Conservation (phyloP, 2,888 invertebrate genomes). For the Sicus ferrugineus region DNA sequence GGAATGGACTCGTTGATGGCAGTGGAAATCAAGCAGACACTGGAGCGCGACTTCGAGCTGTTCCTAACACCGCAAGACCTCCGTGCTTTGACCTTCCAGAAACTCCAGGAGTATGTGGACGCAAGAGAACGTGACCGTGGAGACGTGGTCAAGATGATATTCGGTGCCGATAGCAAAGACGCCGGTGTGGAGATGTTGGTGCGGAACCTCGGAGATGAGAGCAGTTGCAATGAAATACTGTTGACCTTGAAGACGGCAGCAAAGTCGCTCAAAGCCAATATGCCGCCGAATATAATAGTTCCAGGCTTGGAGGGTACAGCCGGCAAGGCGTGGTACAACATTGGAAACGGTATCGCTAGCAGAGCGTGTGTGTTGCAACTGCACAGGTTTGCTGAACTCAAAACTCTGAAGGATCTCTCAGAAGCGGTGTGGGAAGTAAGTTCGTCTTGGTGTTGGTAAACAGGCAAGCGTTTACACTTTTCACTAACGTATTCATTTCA, state of each 20-base stretch:
- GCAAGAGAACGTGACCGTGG: conserved; percentile 49
- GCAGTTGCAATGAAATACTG: conserved; percentile 67
- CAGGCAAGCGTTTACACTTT: too few species aligned
- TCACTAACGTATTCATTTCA: conserved; percentile 45
- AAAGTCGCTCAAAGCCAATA: conserved; percentile 44
- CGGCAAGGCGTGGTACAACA: conserved; percentile 60
- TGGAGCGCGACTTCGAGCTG: conserved; percentile 87
- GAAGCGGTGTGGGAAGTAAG: conserved; percentile 54
- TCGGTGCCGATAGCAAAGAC: conserved; percentile 52
- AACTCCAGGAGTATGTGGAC: conserved; percentile 59
- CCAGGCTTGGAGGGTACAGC: conserved; percentile 77
- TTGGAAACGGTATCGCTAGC: conserved; percentile 51
- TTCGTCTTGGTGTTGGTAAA: too few species aligned
- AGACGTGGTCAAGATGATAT: conserved; percentile 56
- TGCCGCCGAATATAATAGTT: conserved; percentile 65
- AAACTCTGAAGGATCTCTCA: conserved; percentile 51
- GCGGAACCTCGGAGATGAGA: conserved; percentile 72
- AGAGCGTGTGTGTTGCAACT: conserved; percentile 55
- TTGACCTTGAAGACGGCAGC: conserved; percentile 66
- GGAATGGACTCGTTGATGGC: conserved; percentile 97
- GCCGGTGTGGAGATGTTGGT: conserved; percentile 69
- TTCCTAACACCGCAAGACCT: conserved; percentile 39
- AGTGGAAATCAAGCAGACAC: conserved; percentile 89
- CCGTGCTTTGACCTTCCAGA: conserved; percentile 76
- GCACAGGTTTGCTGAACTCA: conserved; percentile 51